A percentile compares a stretch with the other conserved stretches of the same genome.
phyloP scores from a whole-genome alignment of 2,113 vertebrate species.

The Burhinus oedicnemus region DNA sequence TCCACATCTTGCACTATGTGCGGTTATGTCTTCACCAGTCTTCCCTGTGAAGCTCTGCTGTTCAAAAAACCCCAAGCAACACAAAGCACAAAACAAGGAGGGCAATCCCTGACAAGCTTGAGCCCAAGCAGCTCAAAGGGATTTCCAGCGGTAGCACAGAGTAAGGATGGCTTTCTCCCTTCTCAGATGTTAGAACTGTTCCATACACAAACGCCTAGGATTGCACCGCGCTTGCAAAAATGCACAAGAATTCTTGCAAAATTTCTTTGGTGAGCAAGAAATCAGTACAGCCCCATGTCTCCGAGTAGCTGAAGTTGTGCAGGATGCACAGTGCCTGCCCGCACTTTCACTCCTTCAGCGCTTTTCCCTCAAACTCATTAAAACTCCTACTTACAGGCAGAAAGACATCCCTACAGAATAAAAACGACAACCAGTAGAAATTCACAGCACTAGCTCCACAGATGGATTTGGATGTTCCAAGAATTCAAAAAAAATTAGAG shows the following conservation, averaged over 20 bases:
- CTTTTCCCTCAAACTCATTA: background rate
- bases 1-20: background rate
- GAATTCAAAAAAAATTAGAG: background rate
- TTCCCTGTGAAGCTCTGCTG: background rate
- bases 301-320: accelerated
- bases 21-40: background rate
- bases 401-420: background rate
- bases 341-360: background rate
- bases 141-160: background rate
- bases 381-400: background rate
- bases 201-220: background rate
- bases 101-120: background rate
- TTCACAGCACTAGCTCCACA: background rate
- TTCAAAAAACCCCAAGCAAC: background rate
- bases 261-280: background rate
- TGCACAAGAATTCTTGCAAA: background rate
- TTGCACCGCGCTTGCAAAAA: background rate
- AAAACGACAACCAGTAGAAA: background rate
- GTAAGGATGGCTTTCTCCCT: background rate
- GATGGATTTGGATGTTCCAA: background rate
- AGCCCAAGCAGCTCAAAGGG: background rate
- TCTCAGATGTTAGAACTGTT: background rate
- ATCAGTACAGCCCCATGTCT: accelerated
- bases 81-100: background rate
- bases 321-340: background rate